A percentile compares a stretch with the other conserved stretches of the same genome.
Evolutionary conservation across 1,140 invertebrate species (phyloP).

Genomic region (Chlorops oryzae): DNA sequence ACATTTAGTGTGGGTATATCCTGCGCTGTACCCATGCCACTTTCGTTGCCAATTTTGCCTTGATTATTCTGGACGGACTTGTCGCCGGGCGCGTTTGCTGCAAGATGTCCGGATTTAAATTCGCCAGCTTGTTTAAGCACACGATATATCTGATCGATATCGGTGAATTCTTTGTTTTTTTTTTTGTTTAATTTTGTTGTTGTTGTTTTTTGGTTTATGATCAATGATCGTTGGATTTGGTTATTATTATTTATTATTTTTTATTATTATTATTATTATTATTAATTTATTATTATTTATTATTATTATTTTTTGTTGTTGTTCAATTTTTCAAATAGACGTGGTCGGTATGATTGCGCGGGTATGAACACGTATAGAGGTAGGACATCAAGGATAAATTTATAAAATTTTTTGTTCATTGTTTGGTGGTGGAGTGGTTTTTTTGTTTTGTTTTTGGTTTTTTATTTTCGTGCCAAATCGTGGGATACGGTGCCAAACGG

Average conservation of each 20-base stretch:
- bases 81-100: slow-evolving; percentile 49
- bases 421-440: too few species aligned
- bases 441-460: too few species aligned
- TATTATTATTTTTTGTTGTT: background rate
- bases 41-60: slow-evolving; percentile 15
- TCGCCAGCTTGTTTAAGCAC: slow-evolving; percentile 87
- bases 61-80: slow-evolving; percentile 38
- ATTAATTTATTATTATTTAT: background rate
- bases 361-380: background rate
- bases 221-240: slow-evolving; percentile 16
- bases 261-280: background rate
- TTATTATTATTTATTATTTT: slow-evolving; percentile 1
- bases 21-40: slow-evolving; percentile 13
- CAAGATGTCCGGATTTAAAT: slow-evolving; percentile 56
- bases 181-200: slow-evolving; percentile 21
- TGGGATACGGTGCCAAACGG: too few species aligned
- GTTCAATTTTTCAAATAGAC: background rate
- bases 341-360: background rate
- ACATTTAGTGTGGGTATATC: slow-evolving; percentile 26
- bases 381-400: background rate
- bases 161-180: slow-evolving; percentile 47
- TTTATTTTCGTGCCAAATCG: too few species aligned
- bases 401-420: too few species aligned
- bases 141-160: slow-evolving; percentile 87
- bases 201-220: slow-evolving; percentile 6